Percentiles rank a stretch among this genome's conserved stretches.
Evolutionary conservation across 2,888 invertebrate species (phyloP).

Genomic region (Nomada lathburiana): DNA sequence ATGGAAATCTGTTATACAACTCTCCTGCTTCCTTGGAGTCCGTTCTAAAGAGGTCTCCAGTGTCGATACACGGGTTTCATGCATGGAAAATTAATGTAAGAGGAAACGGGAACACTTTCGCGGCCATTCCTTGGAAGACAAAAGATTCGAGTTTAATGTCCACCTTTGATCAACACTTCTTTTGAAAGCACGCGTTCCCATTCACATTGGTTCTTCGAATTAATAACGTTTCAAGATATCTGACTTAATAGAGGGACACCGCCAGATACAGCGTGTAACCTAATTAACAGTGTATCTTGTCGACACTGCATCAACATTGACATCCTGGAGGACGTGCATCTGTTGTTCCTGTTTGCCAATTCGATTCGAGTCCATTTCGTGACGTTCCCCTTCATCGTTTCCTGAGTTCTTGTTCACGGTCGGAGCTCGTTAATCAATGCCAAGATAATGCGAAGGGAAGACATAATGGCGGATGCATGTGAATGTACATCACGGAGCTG

Average conservation of each 20-base stretch:
- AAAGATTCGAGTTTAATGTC: too few relatives aligned
- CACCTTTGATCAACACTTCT: too few relatives aligned
- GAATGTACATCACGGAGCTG: slow-evolving; percentile 57
- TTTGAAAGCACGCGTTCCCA: too few relatives aligned
- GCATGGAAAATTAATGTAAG: too few relatives aligned
- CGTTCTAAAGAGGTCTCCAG: slow-evolving; percentile 22
- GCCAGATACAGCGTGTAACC: neutral
- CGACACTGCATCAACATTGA: slow-evolving; percentile 18
- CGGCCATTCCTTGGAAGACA: too few relatives aligned
- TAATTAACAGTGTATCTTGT: neutral
- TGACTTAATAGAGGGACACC: too few relatives aligned
- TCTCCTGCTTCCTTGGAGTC: slow-evolving; percentile 30
- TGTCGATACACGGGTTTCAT: neutral
- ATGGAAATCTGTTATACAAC: slow-evolving; percentile 52
- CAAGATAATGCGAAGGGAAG: slow-evolving; percentile 65
- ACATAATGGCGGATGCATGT: slow-evolving; percentile 63
- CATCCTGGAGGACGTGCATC: neutral
- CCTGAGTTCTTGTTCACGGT: slow-evolving; percentile 60
- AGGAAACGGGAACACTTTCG: too few relatives aligned
- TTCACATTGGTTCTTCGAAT: too few relatives aligned
- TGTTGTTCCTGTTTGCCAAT: slow-evolving; percentile 59
- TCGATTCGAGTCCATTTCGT: slow-evolving; percentile 62
- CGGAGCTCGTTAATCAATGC: slow-evolving; percentile 63
- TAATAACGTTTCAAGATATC: too few relatives aligned
- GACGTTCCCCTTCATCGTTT: slow-evolving; percentile 40